Conservation (phyloP, 2,888 invertebrate genomes). For the Diarsia brunnea region DNA sequence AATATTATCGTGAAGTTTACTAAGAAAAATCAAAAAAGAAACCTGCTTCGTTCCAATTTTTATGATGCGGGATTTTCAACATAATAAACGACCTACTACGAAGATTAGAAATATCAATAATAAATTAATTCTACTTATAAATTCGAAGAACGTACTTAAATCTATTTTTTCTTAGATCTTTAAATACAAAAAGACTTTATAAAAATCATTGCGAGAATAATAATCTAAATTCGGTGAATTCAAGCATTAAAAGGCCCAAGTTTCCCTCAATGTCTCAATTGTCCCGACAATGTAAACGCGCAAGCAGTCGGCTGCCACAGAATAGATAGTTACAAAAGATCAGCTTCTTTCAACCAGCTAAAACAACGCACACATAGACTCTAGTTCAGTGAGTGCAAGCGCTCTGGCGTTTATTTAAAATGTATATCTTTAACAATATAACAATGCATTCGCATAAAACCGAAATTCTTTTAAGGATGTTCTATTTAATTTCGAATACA, state of each 20-base stretch:
- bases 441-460: not conserved
- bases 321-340: not conserved
- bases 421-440: not conserved
- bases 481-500: not conserved
- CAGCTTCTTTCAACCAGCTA: not conserved
- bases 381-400: too few species aligned
- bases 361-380: not conserved
- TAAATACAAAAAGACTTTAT: slow-evolving; percentile 3
- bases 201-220: slow-evolving; percentile 17
- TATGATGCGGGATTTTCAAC: not conserved
- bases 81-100: not conserved
- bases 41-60: not conserved
- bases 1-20: not conserved
- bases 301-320: slow-evolving; percentile 1
- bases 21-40: not conserved
- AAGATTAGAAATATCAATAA: not conserved
- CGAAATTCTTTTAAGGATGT: not conserved
- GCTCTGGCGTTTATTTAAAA: not conserved
- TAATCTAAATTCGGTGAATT: slow-evolving; percentile 32
- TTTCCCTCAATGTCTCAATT: slow-evolving; percentile 48
- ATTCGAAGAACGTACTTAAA: not conserved
- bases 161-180: not conserved
- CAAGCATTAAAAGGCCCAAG: slow-evolving; percentile 45
- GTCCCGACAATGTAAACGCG: slow-evolving; percentile 32
- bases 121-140: not conserved